phyloP scores from a whole-genome alignment of 2,113 vertebrate species.

The Menura novaehollandiae region DNA sequence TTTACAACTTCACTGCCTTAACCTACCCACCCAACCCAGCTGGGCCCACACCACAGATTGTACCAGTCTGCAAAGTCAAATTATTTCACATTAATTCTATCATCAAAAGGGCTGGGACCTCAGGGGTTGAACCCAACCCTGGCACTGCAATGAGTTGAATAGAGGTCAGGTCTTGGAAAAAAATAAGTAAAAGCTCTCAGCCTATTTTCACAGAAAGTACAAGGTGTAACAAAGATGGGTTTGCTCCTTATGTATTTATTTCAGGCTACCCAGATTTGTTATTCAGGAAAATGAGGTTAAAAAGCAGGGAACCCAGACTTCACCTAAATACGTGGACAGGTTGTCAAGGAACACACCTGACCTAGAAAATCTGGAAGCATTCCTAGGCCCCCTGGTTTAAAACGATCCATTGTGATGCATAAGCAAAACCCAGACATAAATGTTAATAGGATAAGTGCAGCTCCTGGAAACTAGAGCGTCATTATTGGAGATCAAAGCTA shows the following conservation, averaged over 20 bases:
- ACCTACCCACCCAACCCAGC: not conserved
- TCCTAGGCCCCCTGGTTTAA: not conserved
- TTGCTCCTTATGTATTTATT: not conserved
- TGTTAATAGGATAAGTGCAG: conserved; percentile 29
- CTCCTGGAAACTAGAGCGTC: not conserved
- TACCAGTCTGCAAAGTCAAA: not conserved
- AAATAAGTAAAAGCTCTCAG: not conserved
- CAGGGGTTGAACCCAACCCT: not conserved
- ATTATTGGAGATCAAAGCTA: conserved; percentile 35
- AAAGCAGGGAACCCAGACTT: not conserved
- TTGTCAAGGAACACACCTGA: not conserved
- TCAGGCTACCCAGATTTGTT: not conserved
- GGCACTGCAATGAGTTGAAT: accelerated
- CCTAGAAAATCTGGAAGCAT: not conserved
- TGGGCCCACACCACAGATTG: not conserved
- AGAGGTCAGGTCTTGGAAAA: not conserved
- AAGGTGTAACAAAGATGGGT: not conserved
- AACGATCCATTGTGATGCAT: not conserved
- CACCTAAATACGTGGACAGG: not conserved
- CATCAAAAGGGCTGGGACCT: not conserved
- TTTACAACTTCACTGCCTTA: not conserved
- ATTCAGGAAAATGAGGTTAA: not conserved
- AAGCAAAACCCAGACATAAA: conserved; percentile 31
- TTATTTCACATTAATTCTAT: not conserved
- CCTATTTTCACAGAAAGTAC: not conserved